phyloP scores from a whole-genome alignment of 2,113 vertebrate genomes.

The Chionomys nivalis region DNA sequence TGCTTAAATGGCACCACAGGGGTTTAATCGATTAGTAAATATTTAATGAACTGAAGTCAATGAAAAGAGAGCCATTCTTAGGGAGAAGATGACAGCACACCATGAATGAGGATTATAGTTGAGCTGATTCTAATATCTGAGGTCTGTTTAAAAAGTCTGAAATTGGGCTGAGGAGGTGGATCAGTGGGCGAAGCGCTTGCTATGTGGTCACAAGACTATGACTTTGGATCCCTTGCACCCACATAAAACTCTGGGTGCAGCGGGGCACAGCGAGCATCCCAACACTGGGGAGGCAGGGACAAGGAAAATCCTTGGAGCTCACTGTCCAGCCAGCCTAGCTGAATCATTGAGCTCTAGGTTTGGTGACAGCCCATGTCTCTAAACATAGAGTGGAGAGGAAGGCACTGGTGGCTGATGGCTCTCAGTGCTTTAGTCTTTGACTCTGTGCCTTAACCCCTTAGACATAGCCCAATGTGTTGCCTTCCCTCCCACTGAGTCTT shows the following conservation, averaged over 20 bases:
- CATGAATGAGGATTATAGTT: neutral
- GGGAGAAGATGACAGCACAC: neutral
- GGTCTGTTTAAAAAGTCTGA: neutral
- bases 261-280: no score
- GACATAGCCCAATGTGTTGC: no score
- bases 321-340: neutral
- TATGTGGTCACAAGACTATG: neutral
- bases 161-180: neutral
- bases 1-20: neutral
- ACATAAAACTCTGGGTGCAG: neutral
- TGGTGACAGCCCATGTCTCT: neutral
- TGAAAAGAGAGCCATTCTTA: conserved; percentile 30
- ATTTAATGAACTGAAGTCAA: conserved; percentile 28
- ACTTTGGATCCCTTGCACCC: neutral
- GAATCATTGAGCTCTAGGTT: neutral
- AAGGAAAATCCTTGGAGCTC: neutral
- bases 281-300: neutral
- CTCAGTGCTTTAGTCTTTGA: neutral
- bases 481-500: neutral
- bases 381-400: neutral
- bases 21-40: conserved; percentile 1
- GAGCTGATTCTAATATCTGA: conserved; percentile 13
- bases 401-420: neutral
- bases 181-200: neutral
- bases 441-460: neutral